A percentile compares a stretch with the other conserved stretches of the same genome.
phyloP scores from a whole-genome alignment of 2,888 invertebrate genomes.

The Acanthoscelides obtectus region DNA sequence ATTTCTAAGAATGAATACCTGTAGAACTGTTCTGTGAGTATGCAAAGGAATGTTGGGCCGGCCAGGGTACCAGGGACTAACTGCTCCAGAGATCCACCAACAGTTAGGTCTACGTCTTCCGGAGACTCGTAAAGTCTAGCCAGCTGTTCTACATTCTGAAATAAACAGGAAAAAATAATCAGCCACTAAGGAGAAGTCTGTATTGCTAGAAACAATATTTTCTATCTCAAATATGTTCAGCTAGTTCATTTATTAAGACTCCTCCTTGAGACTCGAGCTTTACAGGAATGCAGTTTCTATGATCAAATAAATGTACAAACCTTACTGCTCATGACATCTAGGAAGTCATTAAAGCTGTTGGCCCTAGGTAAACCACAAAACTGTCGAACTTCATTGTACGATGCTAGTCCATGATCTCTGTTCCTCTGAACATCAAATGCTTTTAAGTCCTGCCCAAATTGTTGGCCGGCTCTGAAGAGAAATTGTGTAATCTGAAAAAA shows the following conservation, averaged over 20 bases:
- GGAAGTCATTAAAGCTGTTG: slow-evolving; percentile 62
- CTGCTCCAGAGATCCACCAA: slow-evolving; percentile 76
- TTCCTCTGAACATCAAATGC: slow-evolving; percentile 82
- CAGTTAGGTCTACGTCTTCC: slow-evolving; percentile 82
- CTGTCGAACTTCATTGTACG: slow-evolving; percentile 72
- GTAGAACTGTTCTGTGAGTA: slow-evolving; percentile 83
- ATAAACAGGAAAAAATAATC: slow-evolving; percentile 13
- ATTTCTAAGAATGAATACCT: slow-evolving; percentile 24
- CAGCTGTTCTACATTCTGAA: slow-evolving; percentile 63
- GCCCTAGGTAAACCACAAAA: slow-evolving; percentile 72
- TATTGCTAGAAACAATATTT: no score
- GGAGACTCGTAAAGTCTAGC: slow-evolving; percentile 62
- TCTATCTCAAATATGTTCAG: no score
- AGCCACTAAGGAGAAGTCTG: no score
- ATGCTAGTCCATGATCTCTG: slow-evolving; percentile 79
- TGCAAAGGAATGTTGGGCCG: slow-evolving; percentile 86
- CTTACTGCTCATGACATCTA: slow-evolving; percentile 60
- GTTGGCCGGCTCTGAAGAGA: slow-evolving; percentile 60
- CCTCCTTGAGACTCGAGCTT: no score
- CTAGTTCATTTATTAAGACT: no score
- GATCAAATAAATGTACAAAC: no score
- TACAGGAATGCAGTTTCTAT: no score
- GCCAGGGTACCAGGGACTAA: slow-evolving; percentile 72
- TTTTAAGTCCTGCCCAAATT: slow-evolving; percentile 75
- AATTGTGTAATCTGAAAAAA: slow-evolving; percentile 57